Evolutionary conservation across 2,113 vertebrate species (phyloP).

Genomic region (Ondatra zibethicus): DNA sequence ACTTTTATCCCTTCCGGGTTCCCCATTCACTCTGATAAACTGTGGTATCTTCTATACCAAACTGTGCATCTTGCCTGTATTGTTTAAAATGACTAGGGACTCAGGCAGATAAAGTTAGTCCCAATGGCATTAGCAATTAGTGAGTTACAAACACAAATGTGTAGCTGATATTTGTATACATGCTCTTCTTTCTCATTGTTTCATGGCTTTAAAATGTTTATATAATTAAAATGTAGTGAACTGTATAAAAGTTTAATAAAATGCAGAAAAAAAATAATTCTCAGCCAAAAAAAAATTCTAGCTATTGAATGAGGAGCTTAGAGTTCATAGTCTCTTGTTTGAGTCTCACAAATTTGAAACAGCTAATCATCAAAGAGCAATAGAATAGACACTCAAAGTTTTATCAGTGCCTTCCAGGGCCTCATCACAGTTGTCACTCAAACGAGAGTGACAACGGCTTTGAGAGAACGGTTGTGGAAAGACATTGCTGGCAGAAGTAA

Average conservation of each 20-base stretch:
- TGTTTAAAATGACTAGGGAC: not conserved
- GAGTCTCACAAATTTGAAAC: not conserved
- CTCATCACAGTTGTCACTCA: not conserved
- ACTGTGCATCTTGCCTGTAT: not conserved
- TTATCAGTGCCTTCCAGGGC: not conserved
- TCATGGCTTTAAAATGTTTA: not conserved
- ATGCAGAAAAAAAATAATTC: not conserved
- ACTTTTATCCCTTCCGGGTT: not conserved
- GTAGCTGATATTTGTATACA: not conserved
- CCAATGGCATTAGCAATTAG: not conserved
- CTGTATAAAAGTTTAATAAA: not conserved
- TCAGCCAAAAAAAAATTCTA: not conserved
- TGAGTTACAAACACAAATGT: not conserved
- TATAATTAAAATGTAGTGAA: not conserved
- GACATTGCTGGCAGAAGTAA: not conserved
- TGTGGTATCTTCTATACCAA: not conserved
- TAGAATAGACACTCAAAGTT: not conserved
- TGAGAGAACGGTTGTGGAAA: not conserved
- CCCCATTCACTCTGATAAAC: not conserved
- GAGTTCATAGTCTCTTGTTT: not conserved
- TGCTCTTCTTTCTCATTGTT: not conserved
- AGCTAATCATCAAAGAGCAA: not conserved
- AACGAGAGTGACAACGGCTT: not conserved
- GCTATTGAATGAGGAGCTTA: not conserved
- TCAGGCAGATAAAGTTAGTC: not conserved